Base-by-base conservation (phyloP, 2,888 invertebrate genomes). In the Sinohyriopsis cumingii region DNA sequence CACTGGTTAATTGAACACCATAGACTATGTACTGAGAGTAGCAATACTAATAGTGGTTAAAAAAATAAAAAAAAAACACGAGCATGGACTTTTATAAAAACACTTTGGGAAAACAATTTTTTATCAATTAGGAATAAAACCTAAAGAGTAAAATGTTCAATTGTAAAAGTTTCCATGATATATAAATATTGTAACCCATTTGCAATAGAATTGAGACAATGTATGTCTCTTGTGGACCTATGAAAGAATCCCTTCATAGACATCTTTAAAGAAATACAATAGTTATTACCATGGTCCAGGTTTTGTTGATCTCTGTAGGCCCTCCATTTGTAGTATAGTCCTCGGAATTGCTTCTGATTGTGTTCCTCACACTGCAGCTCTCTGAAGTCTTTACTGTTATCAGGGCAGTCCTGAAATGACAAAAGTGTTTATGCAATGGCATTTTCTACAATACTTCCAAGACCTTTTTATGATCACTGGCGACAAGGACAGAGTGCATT, bases 361-460 rank as follows among this genome's bases (percentile, higher is more conserved):
- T 94, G 96, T 79, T 94, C 93, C 1, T 96, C 92, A 90, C 98
- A 99, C 89, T 99, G 98, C 28, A 77, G 93, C 0, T 94, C 92
- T 72, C 98, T 92, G 91, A 95, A 98, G 91, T 98, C 97, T 5
- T 88, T 90, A 61, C 93, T 91, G 25, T 93, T 93, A 59, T 93
- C 93, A 1, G 95, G 94, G 88, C 97, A 97, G 89, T 95, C 81
- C 84, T 87, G 56, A 20, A 74, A 72, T 59, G 33, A 71, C 3
- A 64, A 22, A 61, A 61, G n/a, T 45, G 9, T 20, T 18, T 28
- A 22, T 20, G 19, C 15, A 24, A 63, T 22, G 15, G 28, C 20
- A 61, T 12, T 28, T 24, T 22, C 20, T 24, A 19, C 18, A 12
- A 24, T 5, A 24, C 15, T 63, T 63, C 33, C n/a, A 63, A 20